Conservation (phyloP, 2,113 vertebrate genomes). For the Cryptotis parvus region DNA sequence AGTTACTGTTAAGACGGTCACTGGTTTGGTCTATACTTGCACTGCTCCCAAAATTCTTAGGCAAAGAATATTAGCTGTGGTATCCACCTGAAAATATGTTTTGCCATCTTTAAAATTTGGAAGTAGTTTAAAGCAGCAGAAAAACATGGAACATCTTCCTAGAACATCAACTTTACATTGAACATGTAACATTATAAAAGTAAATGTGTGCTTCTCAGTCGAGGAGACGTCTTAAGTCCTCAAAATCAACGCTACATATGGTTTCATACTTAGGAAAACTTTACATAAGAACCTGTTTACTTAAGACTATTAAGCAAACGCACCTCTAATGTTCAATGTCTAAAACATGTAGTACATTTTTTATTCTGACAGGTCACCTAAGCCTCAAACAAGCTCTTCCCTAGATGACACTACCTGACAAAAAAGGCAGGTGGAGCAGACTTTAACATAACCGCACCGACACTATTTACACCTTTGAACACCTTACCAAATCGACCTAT, state of each 20-base stretch:
- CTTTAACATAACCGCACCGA: neutral
- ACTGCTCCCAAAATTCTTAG: neutral
- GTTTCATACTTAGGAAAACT: neutral
- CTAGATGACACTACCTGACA: too few species aligned
- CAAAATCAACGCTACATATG: fast-evolving
- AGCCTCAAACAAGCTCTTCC: neutral
- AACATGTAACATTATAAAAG: too few species aligned
- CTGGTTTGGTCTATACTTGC: neutral
- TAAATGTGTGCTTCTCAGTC: too few species aligned
- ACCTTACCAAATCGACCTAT: neutral
- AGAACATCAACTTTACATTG: too few species aligned
- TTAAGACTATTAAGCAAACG: neutral
- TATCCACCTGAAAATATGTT: too few species aligned
- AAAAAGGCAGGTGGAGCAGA: neutral
- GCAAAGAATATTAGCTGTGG: too few species aligned
- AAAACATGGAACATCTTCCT: too few species aligned
- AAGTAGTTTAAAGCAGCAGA: too few species aligned
- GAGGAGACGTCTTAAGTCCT: neutral
- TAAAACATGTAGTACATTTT: neutral
- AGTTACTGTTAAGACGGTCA: neutral
- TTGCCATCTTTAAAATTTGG: too few species aligned
- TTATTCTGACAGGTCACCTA: neutral
- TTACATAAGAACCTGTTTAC: neutral
- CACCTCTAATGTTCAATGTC: neutral
- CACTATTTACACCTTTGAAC: neutral